phyloP scores from a whole-genome alignment of 2,888 invertebrate genomes.

The Caenorhabditis sulstoni region DNA sequence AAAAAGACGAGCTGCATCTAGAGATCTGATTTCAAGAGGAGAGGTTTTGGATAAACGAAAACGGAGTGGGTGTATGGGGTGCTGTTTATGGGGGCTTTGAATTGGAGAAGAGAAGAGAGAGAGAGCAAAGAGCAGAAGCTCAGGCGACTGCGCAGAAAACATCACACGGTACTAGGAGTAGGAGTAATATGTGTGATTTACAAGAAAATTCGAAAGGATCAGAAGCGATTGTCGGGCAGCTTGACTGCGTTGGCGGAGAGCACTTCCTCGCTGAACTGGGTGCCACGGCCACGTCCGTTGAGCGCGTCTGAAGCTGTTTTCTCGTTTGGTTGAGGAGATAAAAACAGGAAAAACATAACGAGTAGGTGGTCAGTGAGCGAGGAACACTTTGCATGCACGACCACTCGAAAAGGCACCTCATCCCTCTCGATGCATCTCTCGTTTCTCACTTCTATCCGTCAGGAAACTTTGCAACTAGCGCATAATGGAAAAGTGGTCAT shows the following conservation, averaged over 20 bases:
- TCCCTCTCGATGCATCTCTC: background rate
- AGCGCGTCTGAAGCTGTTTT: slow-evolving; percentile 35
- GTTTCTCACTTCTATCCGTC: background rate
- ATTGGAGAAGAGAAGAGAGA: slow-evolving; percentile 20
- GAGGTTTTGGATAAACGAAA: too few relatives aligned
- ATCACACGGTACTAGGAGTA: background rate
- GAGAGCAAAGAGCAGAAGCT: slow-evolving; percentile 4
- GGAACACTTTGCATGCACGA: slow-evolving; percentile 18
- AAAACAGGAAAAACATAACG: background rate
- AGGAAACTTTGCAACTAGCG: background rate
- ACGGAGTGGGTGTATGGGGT: too few relatives aligned
- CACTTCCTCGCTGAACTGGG: slow-evolving; percentile 58
- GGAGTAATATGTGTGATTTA: slow-evolving; percentile 1
- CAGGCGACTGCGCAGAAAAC: slow-evolving; percentile 4
- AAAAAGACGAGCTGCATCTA: slow-evolving; percentile 13
- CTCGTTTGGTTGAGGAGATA: background rate
- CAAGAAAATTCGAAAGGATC: slow-evolving; percentile 27
- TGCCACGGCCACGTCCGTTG: slow-evolving; percentile 47
- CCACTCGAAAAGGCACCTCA: background rate
- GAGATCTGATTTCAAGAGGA: slow-evolving; percentile 37
- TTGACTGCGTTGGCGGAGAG: slow-evolving; percentile 56
- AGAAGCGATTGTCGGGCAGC: slow-evolving; percentile 58
- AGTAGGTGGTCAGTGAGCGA: slow-evolving; percentile 26
- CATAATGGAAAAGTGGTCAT: slow-evolving; percentile 6
- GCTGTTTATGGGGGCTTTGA: background rate